Evolutionary conservation across 2,113 vertebrate genomes (phyloP).

Genomic region (Calcarius ornatus): DNA sequence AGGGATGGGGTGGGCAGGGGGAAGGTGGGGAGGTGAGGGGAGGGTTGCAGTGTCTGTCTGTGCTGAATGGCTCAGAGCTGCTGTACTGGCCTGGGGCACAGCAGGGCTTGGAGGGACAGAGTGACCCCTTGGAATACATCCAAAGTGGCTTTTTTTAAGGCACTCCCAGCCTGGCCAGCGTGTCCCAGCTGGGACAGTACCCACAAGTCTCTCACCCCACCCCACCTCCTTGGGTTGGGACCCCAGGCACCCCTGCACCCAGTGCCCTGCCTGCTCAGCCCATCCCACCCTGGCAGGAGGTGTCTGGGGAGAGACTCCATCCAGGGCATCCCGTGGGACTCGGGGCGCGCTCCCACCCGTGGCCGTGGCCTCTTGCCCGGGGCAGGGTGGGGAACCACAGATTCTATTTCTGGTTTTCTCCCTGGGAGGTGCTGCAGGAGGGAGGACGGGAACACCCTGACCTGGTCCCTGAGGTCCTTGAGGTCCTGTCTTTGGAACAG

Average conservation of each 20-base stretch:
- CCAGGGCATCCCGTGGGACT: neutral
- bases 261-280: fast-evolving
- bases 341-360: fast-evolving
- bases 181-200: neutral
- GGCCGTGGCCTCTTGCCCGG: neutral
- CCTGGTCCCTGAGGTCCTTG: neutral
- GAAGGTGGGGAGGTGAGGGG: neutral
- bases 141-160: neutral
- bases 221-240: neutral
- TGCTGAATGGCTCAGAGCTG: neutral
- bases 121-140: neutral
- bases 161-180: neutral
- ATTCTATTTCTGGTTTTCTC: constrained; percentile 25
- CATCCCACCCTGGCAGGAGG: neutral
- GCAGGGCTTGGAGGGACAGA: fast-evolving
- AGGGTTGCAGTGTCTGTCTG: neutral
- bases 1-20: neutral
- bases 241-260: neutral
- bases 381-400: constrained; percentile 37
- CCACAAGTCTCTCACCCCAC: neutral
- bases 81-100: fast-evolving
- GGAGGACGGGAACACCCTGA: constrained; percentile 46
- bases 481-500: neutral
- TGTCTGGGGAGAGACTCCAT: neutral
- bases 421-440: constrained; percentile 24